Conservation (phyloP, 2,113 vertebrate species). For the Peromyscus leucopus region DNA sequence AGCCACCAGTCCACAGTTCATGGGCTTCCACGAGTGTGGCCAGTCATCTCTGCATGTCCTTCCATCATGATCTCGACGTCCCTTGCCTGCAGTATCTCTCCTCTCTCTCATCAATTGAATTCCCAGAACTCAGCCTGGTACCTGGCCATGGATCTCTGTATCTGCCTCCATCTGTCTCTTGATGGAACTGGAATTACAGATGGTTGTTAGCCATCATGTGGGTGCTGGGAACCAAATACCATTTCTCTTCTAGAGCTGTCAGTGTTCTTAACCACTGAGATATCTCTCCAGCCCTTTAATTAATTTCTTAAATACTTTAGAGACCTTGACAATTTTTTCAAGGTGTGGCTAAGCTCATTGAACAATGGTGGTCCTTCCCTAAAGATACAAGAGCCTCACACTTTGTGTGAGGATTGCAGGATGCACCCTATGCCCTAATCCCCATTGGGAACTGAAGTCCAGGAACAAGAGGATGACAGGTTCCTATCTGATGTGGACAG, state of each 20-base stretch:
- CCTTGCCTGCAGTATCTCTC: no score
- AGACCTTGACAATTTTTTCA: neutral
- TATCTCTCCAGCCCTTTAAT: neutral
- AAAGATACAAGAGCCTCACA: no score
- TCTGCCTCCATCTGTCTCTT: no score
- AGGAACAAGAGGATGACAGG: neutral
- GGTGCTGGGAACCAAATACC: neutral
- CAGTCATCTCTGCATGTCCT: no score
- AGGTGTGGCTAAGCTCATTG: neutral
- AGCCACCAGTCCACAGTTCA: no score
- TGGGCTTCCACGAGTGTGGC: no score
- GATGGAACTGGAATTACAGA: neutral
- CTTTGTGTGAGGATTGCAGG: no score
- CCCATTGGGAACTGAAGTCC: neutral
- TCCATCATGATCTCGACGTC: no score
- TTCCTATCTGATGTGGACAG: neutral
- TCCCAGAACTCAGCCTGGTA: no score
- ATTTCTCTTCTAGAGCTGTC: neutral
- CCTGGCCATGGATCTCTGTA: no score
- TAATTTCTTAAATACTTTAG: neutral
- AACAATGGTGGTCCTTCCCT: neutral
- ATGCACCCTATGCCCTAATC: no score
- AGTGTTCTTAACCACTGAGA: neutral
- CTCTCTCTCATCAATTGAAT: no score
- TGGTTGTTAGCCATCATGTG: neutral